A percentile compares a stretch with the other conserved stretches of the same genome.
Conservation (phyloP, 2,797 vertebrate species). For the Etheostoma perlongum region DNA sequence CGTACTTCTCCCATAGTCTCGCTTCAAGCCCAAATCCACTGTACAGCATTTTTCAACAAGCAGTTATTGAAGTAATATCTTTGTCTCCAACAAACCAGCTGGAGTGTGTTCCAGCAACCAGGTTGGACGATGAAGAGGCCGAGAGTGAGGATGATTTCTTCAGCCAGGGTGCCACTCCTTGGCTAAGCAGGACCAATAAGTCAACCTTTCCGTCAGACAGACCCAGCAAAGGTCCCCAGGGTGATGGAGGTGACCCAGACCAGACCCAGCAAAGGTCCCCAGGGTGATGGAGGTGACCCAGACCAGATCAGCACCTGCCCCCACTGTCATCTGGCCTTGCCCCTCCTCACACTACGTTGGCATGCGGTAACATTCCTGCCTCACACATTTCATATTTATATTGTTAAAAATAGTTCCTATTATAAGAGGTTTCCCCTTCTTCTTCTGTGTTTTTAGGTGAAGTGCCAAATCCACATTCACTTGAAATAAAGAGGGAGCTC, state of each 20-base stretch:
- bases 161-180: not conserved
- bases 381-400: not conserved
- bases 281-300: conserved; percentile 12
- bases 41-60: not conserved
- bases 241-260: too few relatives aligned
- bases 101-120: not conserved
- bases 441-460: conserved; percentile 62
- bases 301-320: conserved; percentile 75
- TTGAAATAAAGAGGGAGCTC: conserved; percentile 46
- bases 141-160: not conserved
- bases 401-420: not conserved
- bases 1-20: too few relatives aligned
- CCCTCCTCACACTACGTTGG: conserved; percentile 72
- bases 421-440: not conserved
- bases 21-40: not conserved
- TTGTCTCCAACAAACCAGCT: conserved; percentile 44
- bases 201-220: not conserved
- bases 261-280: not conserved
- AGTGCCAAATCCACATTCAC: conserved; percentile 51
- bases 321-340: conserved; percentile 81
- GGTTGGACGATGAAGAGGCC: not conserved
- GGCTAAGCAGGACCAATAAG: conserved; percentile 6
- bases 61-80: not conserved
- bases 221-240: not conserved
- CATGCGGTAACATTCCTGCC: conserved; percentile 72